Base-by-base conservation (phyloP, 1,140 invertebrate genomes). In the Bombus cullumanus region DNA sequence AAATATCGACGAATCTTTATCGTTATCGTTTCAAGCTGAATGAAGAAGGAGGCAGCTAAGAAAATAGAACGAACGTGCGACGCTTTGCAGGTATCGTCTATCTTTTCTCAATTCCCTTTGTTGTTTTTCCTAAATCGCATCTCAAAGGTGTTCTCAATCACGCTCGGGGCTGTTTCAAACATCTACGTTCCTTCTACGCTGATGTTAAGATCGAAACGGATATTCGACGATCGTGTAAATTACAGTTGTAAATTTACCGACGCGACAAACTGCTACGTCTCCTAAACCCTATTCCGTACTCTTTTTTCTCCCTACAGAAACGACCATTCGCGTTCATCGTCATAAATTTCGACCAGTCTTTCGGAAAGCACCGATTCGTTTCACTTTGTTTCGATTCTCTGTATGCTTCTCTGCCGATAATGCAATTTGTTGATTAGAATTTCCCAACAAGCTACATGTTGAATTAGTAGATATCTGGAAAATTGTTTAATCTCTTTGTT, bases 131-230 rank as follows among this genome's bases (percentile, higher is more conserved):
- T 47, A 80, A 80, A 80, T 47, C 64, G 62, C 31, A 28, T 47
- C 64, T 77, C 75, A 59, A 47, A 47, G n/a, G 31, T 31, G 77
- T 69, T 80, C 31, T 80, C 77, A 47, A 68, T 75, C 73, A 75
- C 41, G 31, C 22, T 31, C 71, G 8, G 8, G 71, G 25, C 73
- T 75, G n/a, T 34, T 75, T n/a, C n/a, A 43, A 25, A 43, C 4
- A 53, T 43, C 43, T 34, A 74, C 41, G 41, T 25, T 34, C 43
- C 31, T 10, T 75, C 31, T 43, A 25, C 43, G 37, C 41, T 28
- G 75, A 28, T 25, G 74, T 59, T 62, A 39, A 62, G 43, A 28
- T 39, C 57, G 57, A 18, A 59, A 71, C 69, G 1, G n/a, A 64
- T 78, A 28, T 41, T 62, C 53, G 28, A 41, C 57, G 75, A 62